phyloP scores from a whole-genome alignment of 2,888 invertebrate species.

The Dendrolimus pini region DNA sequence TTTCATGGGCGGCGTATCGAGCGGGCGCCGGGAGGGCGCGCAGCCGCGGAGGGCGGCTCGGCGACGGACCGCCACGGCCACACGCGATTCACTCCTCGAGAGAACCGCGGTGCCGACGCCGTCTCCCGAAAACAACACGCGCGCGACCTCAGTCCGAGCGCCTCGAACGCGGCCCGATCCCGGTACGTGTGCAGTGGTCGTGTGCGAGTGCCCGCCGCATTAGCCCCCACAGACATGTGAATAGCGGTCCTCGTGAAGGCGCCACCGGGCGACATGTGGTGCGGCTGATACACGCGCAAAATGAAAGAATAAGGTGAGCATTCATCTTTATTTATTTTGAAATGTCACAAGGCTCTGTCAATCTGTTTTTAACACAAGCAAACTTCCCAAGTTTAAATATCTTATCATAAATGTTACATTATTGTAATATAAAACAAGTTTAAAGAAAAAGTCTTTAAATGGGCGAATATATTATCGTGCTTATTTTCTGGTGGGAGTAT shows the following conservation, averaged over 20 bases:
- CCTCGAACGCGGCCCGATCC: conserved; percentile 27
- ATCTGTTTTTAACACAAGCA: neutral
- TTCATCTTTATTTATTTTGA: neutral
- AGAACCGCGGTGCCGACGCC: conserved; percentile 29
- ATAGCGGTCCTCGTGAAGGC: conserved; percentile 38
- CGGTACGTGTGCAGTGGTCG: conserved; percentile 43
- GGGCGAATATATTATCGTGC: too few relatives aligned
- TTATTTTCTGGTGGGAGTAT: conserved; percentile 52
- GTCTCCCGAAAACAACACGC: conserved; percentile 39
- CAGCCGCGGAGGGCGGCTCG: conserved; percentile 55
- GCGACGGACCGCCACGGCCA: conserved; percentile 32
- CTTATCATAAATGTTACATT: too few relatives aligned
- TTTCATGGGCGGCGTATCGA: conserved; percentile 75
- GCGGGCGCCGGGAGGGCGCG: conserved; percentile 54
- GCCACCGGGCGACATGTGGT: conserved; percentile 48
- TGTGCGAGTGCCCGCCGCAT: conserved; percentile 31
- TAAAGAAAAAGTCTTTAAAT: too few relatives aligned
- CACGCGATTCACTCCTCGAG: conserved; percentile 35
- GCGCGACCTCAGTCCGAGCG: conserved; percentile 32
- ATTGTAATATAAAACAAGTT: too few relatives aligned
- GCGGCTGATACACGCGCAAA: conserved; percentile 43
- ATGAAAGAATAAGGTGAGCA: conserved; percentile 72
- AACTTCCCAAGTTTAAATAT: too few relatives aligned
- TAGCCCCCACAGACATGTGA: conserved; percentile 42
- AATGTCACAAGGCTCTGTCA: neutral